Evolutionary conservation across 2,113 vertebrate species (phyloP).

Genomic region (Dicentrarchus labrax): DNA sequence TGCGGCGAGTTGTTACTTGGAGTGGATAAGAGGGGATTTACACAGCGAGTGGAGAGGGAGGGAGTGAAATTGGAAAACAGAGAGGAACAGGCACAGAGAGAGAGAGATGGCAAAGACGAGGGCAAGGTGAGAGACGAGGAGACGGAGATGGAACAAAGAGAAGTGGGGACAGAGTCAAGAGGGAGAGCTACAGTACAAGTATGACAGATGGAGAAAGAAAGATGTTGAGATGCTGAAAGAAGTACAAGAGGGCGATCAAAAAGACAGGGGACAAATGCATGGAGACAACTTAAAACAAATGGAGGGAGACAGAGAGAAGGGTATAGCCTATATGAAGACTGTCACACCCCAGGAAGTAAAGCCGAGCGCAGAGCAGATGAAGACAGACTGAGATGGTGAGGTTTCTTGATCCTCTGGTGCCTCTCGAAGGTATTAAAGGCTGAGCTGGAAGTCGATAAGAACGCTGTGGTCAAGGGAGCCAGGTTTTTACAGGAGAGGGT

Average conservation of each 20-base stretch:
- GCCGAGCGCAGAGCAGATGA: conserved; percentile 36
- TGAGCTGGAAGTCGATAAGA: conserved; percentile 59
- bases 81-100: conserved; percentile 27
- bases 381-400: conserved; percentile 42
- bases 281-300: conserved; percentile 2
- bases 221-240: conserved; percentile 29
- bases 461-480: conserved; percentile 43
- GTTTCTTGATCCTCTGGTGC: conserved; percentile 63
- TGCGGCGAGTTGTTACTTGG: conserved; percentile 65
- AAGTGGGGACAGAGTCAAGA: conserved; percentile 6
- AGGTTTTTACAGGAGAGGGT: conserved; percentile 13
- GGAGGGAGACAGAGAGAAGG: conserved; percentile 12
- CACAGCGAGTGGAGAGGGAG: conserved; percentile 55
- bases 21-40: conserved; percentile 78
- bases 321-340: conserved; percentile 3
- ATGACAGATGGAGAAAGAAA: neutral
- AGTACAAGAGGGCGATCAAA: conserved; percentile 3
- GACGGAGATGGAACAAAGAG: conserved; percentile 14
- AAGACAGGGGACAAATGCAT: conserved; percentile 21
- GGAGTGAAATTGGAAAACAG: conserved; percentile 61
- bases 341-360: conserved; percentile 32
- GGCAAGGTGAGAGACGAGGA: conserved; percentile 22
- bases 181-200: conserved; percentile 9
- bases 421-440: conserved; percentile 62
- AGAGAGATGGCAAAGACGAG: conserved; percentile 7